These are phyloP conservation scores for Lampropteryx suffumata DNA, from an alignment of 2,888 invertebrate genomes.

Conservation along the genomic window DNA sequence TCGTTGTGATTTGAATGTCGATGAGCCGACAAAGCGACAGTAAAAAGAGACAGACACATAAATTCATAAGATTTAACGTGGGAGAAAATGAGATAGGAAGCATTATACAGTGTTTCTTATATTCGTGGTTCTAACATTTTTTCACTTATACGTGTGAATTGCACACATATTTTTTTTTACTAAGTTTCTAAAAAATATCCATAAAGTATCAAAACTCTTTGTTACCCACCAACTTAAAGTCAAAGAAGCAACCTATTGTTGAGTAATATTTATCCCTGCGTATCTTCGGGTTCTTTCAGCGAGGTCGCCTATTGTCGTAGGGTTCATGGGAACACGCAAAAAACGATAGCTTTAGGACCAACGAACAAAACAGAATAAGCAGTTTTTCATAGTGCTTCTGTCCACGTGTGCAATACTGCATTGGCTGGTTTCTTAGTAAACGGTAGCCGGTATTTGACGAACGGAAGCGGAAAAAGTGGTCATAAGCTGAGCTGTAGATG, in stretches of 20 bases:
- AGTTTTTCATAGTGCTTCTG: conserved; percentile 68
- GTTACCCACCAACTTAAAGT: conserved; percentile 56
- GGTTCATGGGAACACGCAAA: conserved; percentile 82
- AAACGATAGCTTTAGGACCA: conserved; percentile 68
- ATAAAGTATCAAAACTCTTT: conserved; percentile 52
- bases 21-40: no score
- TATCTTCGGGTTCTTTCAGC: conserved; percentile 73
- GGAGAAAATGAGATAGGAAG: no score
- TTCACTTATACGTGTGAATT: no score
- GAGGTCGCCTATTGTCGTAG: conserved; percentile 77
- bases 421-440: neutral
- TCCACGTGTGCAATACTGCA: conserved; percentile 67
- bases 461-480: neutral
- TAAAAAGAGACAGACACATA: no score
- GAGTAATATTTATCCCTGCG: conserved; percentile 80
- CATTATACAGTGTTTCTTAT: no score
- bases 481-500: no score
- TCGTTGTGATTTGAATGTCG: no score
- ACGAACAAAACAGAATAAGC: conserved; percentile 76
- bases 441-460: neutral
- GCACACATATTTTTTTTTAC: no score
- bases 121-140: no score
- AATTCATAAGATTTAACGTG: no score
- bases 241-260: conserved; percentile 81
- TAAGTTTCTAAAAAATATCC: no score